Percentiles rank a stretch among this genome's conserved stretches.
Conservation (phyloP, 2,113 vertebrate species). For the Syngnathus scovelli region DNA sequence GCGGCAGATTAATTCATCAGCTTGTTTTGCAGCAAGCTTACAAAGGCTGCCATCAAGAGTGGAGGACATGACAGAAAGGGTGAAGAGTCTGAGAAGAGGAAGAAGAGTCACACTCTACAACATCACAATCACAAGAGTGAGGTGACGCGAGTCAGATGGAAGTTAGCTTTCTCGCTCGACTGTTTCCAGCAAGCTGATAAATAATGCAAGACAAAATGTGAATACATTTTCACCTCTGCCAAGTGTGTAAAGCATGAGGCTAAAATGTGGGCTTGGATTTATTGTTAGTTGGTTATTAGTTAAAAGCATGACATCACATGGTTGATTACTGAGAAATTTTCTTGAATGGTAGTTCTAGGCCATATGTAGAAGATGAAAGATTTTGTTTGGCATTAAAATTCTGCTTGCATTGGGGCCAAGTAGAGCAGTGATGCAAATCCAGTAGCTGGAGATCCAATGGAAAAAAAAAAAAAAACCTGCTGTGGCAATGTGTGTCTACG, state of each 20-base stretch:
- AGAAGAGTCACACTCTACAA: slow-evolving; percentile 1
- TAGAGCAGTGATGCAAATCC: too few relatives aligned
- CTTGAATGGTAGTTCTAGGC: too few relatives aligned
- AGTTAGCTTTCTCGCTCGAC: background rate
- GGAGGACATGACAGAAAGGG: slow-evolving; percentile 13
- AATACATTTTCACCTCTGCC: background rate
- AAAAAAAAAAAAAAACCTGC: too few relatives aligned
- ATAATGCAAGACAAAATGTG: background rate
- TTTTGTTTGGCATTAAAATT: too few relatives aligned
- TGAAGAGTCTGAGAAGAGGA: background rate
- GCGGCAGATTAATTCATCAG: slow-evolving; percentile 24
- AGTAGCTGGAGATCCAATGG: too few relatives aligned
- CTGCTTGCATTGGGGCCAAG: too few relatives aligned
- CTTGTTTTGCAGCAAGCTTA: slow-evolving; percentile 36
- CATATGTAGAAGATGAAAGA: too few relatives aligned
- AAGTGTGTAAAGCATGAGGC: background rate
- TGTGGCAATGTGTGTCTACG: too few relatives aligned
- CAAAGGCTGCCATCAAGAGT: slow-evolving; percentile 36
- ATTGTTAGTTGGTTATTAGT: background rate
- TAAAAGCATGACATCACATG: too few relatives aligned
- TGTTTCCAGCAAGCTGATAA: background rate
- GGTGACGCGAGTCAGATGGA: background rate
- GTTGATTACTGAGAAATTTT: too few relatives aligned
- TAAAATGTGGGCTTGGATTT: background rate
- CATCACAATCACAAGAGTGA: slow-evolving; percentile 8